These are phyloP conservation scores for Labrus mixtus DNA, from an alignment of 2,113 vertebrate species.

Conservation along the genomic window DNA sequence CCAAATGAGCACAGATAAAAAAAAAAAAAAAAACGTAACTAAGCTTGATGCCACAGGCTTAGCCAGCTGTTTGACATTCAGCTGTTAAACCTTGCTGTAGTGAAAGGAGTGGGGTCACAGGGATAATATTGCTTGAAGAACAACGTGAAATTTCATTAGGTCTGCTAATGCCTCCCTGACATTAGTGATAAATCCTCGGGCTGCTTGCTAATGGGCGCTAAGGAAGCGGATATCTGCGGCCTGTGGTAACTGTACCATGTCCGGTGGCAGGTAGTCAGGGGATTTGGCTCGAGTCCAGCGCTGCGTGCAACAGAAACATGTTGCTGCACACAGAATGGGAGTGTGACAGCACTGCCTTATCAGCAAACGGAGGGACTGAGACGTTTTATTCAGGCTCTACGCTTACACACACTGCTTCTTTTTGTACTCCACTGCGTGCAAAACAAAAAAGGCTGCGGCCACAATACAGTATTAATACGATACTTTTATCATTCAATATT, in stretches of 20 bases:
- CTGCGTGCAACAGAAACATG: constrained; percentile 44
- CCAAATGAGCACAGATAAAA: constrained; percentile 68
- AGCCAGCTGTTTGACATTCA: constrained; percentile 73
- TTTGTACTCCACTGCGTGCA: constrained; percentile 13
- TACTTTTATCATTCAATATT: neutral
- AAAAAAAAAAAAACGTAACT: constrained; percentile 44
- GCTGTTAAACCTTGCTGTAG: constrained; percentile 69
- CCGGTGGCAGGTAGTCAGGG: constrained; percentile 48
- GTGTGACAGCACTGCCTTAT: constrained; percentile 42
- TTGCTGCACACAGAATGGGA: constrained; percentile 43
- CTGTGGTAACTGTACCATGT: constrained; percentile 59
- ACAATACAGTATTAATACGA: neutral
- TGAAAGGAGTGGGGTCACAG: constrained; percentile 68
- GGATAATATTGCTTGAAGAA: constrained; percentile 76
- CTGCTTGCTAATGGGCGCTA: constrained; percentile 69
- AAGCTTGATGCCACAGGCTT: constrained; percentile 64
- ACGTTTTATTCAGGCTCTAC: constrained; percentile 22
- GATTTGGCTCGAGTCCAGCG: constrained; percentile 51
- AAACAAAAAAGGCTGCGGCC: neutral
- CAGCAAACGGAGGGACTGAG: constrained; percentile 44
- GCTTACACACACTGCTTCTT: constrained; percentile 8
- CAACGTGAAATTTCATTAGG: constrained; percentile 81
- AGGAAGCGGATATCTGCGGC: constrained; percentile 64
- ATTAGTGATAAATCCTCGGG: constrained; percentile 77
- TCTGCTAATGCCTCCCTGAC: constrained; percentile 74